Evolutionary conservation across 2,888 invertebrate species (phyloP), one percentile per base, ranked within the genome.

Genomic region (Lingula anatina): DNA sequence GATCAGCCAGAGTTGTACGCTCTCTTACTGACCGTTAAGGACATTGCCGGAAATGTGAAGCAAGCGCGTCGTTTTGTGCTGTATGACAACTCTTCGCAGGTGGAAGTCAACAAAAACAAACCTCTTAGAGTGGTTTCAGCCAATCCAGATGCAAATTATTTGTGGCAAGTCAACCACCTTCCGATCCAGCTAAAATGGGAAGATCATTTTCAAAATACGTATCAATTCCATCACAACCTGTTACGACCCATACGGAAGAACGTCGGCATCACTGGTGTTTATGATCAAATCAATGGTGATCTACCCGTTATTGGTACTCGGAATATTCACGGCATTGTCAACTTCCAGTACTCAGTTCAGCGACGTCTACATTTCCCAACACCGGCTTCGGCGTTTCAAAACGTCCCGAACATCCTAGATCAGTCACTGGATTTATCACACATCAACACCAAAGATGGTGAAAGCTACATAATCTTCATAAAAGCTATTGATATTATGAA

Each of bases 251-350:
- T 60, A 3, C 25, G 49, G 42, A 26, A 49, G 2, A 56, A 61
- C 41, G 51, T 50, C 20, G 24, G 40, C 2, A 56, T 59, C n/a
- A 43, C 21, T 28, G 56, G 54, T 3, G 38, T 47, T 4, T 62
- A 62, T 50, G 60, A 62, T 23, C 60, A 62, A 46, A 28, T 27
- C 4, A 26, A 39, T 9, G 60, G 59, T 1, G 9, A 23, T 24
- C 25, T 62, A 15, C 54, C 60, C 9, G 56, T 62, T 2, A 27
- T 38, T 1, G 61, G 61, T 7, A 62, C 61, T 25, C 43, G 39
- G 7, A 62, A 56, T 45, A 47, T 60, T 1, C 40, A 54, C 28
- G 61, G 61, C 5, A 55, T 62, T 15, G 42, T 47, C 1, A 37
- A 26, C 7, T 62, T 51, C 42, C 24, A 20, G n/a, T 49, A 53